Evolutionary conservation across 2,113 vertebrate genomes (phyloP).

Genomic region (Hyaena hyaena): DNA sequence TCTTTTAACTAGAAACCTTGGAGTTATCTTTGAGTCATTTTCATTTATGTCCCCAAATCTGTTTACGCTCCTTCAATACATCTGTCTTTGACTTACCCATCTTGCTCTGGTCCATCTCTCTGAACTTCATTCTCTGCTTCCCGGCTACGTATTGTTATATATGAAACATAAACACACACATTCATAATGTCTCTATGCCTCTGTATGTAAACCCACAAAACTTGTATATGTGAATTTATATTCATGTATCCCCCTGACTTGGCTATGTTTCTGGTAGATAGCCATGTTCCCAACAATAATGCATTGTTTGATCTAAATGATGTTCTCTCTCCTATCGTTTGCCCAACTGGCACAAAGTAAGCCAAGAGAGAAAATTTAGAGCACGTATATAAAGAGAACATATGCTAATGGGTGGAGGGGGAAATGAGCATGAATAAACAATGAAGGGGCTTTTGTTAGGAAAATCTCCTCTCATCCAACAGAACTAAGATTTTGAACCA

Average conservation of each 20-base stretch:
- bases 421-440: background rate
- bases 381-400: background rate
- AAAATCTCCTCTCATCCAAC: background rate
- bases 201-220: background rate
- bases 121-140: background rate
- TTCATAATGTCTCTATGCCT: background rate
- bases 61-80: background rate
- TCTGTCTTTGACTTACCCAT: background rate
- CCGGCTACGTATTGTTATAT: background rate
- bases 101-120: background rate
- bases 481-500: background rate
- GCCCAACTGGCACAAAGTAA: background rate
- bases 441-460: background rate
- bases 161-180: background rate
- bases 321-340: background rate
- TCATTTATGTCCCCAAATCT: constrained; percentile 10
- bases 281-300: constrained; percentile 1
- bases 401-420: background rate
- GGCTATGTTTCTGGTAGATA: background rate
- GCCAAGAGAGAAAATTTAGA: background rate
- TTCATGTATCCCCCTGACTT: background rate
- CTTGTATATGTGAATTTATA: background rate
- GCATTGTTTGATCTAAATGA: background rate
- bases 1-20: background rate
- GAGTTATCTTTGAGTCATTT: background rate